Percentiles rank a stretch among this genome's conserved stretches.
These are phyloP conservation scores for Sanderia malayensis DNA, from an alignment of 30 jellyfish, hydroid and myxozoan genomes.

Conservation along the genomic window DNA sequence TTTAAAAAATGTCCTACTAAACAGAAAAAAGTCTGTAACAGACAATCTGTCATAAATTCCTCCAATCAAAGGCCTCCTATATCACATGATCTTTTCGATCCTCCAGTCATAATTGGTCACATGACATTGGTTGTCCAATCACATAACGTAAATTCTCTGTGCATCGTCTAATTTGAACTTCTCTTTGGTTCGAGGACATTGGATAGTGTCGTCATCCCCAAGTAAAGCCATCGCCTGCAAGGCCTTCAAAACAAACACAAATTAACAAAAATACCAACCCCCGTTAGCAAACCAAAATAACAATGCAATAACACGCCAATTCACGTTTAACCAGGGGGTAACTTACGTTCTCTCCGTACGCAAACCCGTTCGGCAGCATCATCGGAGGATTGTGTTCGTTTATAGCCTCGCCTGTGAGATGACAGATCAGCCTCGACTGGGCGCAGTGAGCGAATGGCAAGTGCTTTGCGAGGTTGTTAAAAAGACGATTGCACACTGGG, in stretches of 20 bases:
- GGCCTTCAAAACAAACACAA: conserved; percentile 45
- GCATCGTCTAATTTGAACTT: conserved; percentile 67
- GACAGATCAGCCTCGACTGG: conserved; percentile 90
- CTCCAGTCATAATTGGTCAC: too few relatives aligned
- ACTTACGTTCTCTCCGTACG: conserved; percentile 83
- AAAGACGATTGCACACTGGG: conserved; percentile 89
- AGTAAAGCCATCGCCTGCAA: conserved; percentile 60
- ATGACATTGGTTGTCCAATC: not conserved
- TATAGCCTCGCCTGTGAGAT: conserved; percentile 84
- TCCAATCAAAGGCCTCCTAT: too few relatives aligned
- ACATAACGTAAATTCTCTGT: conserved; percentile 82
- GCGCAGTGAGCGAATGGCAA: conserved; percentile 96
- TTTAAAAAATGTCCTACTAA: too few relatives aligned
- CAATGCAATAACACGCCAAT: not conserved
- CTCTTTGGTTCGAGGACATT: conserved; percentile 83
- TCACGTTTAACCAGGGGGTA: too few relatives aligned
- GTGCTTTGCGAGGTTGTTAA: conserved; percentile 77
- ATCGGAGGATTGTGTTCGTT: conserved; percentile 91
- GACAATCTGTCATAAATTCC: too few relatives aligned
- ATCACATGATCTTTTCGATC: too few relatives aligned
- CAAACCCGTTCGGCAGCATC: conserved; percentile 94
- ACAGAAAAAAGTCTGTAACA: too few relatives aligned
- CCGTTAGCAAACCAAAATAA: not conserved
- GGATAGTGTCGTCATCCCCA: conserved; percentile 56
- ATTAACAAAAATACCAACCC: too few relatives aligned